Percentiles rank a stretch among this genome's conserved stretches.
Evolutionary conservation across 37 sponge, comb jelly and placozoan species (phyloP).

Genomic region (Haliclona indistincta): DNA sequence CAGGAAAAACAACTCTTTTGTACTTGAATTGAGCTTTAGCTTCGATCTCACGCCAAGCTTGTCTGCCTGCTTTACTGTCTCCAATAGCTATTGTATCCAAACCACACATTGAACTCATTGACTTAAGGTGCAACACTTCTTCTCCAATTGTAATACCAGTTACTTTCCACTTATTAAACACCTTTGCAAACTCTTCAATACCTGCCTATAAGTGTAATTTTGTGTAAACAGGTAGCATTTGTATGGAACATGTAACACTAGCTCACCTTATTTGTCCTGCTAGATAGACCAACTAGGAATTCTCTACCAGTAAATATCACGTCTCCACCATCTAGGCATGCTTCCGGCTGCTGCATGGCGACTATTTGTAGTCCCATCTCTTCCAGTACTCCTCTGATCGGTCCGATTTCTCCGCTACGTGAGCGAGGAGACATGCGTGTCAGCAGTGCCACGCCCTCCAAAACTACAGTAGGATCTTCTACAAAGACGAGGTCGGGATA

Average conservation of each 20-base stretch:
- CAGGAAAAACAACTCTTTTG: constrained; percentile 45
- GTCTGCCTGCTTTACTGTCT: constrained; percentile 41
- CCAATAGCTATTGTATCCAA: constrained; percentile 64
- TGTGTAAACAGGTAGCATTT: no score
- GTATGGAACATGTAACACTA: no score
- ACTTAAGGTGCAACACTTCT: constrained; percentile 80
- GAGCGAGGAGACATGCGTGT: constrained; percentile 25
- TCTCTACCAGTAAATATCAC: constrained; percentile 83
- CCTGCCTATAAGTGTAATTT: constrained; percentile 56
- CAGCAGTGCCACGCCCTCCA: constrained; percentile 45
- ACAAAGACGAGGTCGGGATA: constrained; percentile 78
- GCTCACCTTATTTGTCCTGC: constrained; percentile 68
- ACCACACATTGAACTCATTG: constrained; percentile 76
- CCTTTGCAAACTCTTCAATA: constrained; percentile 45
- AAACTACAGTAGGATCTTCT: constrained; percentile 71
- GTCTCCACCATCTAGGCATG: constrained; percentile 78
- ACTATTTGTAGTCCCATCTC: constrained; percentile 34
- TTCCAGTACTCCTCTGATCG: constrained; percentile 35
- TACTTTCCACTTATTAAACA: constrained; percentile 59
- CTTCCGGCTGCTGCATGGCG: constrained; percentile 44
- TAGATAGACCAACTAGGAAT: constrained; percentile 65
- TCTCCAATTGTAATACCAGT: constrained; percentile 31
- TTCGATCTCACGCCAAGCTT: constrained; percentile 56
- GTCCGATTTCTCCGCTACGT: constrained; percentile 38
- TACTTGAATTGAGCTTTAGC: constrained; percentile 55